Evolutionary conservation across 2,113 vertebrate genomes (phyloP).

Genomic region (Shinisaurus crocodilurus): DNA sequence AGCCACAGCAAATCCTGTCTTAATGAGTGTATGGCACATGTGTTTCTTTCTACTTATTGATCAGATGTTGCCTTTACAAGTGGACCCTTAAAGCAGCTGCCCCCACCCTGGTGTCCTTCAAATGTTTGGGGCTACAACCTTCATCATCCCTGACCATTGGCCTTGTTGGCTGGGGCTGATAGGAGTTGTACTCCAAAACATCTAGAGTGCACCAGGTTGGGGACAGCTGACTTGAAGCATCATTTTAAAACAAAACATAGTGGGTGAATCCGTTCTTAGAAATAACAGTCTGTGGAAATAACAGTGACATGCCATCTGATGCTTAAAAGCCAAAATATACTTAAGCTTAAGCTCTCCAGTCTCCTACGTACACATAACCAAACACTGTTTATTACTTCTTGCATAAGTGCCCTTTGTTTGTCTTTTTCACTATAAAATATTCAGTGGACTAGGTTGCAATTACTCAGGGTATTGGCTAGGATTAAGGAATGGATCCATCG

Average conservation of each 20-base stretch:
- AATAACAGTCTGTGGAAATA: neutral
- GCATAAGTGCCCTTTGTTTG: neutral
- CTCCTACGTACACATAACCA: neutral
- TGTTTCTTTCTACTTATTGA: neutral
- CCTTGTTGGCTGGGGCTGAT: no score
- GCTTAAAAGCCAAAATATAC: neutral
- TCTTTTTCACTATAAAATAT: neutral
- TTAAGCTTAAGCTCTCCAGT: neutral
- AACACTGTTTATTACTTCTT: neutral
- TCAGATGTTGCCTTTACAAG: neutral
- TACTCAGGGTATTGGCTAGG: neutral
- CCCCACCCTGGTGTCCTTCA: no score
- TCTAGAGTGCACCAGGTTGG: no score
- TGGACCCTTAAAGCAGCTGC: neutral
- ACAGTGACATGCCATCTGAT: neutral
- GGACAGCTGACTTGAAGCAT: neutral
- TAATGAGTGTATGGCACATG: neutral
- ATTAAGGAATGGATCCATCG: neutral
- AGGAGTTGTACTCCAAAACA: no score
- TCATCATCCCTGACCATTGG: no score
- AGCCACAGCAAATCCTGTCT: no score
- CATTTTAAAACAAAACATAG: neutral
- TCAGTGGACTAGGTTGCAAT: neutral
- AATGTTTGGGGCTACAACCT: no score
- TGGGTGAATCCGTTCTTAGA: neutral